phyloP scores from a whole-genome alignment of 1,140 invertebrate genomes.

The Oppia nitens region DNA sequence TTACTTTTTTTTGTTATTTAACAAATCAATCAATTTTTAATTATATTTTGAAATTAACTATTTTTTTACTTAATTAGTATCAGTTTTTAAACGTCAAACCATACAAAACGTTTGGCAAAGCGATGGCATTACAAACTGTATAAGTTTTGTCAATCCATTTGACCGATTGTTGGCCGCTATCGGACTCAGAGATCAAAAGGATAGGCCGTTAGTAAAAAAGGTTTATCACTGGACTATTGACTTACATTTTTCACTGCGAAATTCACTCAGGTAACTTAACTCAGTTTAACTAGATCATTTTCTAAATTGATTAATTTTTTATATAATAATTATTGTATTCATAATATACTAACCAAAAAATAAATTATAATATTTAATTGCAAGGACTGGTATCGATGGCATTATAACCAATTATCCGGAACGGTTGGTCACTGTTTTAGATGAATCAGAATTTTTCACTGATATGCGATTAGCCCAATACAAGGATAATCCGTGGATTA shows the following conservation, averaged over 20 bases:
- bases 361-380: not conserved
- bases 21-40: too few relatives aligned
- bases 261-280: constrained; percentile 14
- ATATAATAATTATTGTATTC: too few relatives aligned
- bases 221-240: constrained; percentile 24
- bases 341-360: too few relatives aligned
- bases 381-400: constrained; percentile 19
- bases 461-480: constrained; percentile 16
- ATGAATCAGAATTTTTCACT: constrained; percentile 14
- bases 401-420: constrained; percentile 22
- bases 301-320: too few relatives aligned
- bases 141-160: constrained; percentile 16
- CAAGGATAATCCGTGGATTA: constrained; percentile 20
- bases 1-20: too few relatives aligned
- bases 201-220: constrained; percentile 12
- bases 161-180: constrained; percentile 4
- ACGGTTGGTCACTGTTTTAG: constrained; percentile 14
- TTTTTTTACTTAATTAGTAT: too few relatives aligned
- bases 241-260: constrained; percentile 15
- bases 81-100: constrained; percentile 17
- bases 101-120: constrained; percentile 22
- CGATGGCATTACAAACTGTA: constrained; percentile 23
- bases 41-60: too few relatives aligned
- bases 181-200: constrained; percentile 4
- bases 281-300: too few relatives aligned